A percentile compares a stretch with the other conserved stretches of the same genome.
Conservation (phyloP, 1,140 invertebrate species). For the Drosophila funebris region DNA sequence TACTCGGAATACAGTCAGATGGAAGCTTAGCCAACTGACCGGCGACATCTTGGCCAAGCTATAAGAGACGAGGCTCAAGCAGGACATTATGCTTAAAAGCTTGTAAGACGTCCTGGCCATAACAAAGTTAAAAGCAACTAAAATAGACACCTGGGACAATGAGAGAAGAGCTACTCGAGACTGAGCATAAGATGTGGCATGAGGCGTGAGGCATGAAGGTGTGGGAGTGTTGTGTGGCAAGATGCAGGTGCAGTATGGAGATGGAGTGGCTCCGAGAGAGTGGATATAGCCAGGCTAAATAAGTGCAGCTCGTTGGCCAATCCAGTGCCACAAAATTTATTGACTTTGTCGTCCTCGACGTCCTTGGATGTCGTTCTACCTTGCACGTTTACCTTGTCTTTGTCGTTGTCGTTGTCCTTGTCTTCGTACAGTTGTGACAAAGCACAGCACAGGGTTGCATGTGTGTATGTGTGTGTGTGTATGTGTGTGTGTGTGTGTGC, state of each 20-base stretch:
- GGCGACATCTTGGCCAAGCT: neutral
- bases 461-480: constrained; percentile 1
- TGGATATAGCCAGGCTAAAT: constrained; percentile 51
- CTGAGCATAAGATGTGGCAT: neutral
- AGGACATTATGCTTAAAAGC: constrained; percentile 65
- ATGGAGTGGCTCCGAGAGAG: constrained; percentile 25
- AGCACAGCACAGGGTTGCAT: neutral
- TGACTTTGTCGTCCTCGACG: constrained; percentile 71
- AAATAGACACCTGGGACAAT: constrained; percentile 75
- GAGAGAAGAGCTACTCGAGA: neutral
- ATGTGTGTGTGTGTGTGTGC: neutral
- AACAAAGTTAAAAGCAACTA: constrained; percentile 74
- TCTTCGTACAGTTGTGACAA: constrained; percentile 32
- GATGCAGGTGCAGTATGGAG: neutral
- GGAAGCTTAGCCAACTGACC: neutral
- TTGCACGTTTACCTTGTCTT: neutral
- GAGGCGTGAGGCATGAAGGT: neutral
- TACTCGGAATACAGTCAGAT: neutral
- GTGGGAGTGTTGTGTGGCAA: constrained; percentile 10
- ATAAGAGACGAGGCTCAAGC: neutral
- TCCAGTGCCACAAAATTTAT: constrained; percentile 74
- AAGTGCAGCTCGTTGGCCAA: constrained; percentile 63
- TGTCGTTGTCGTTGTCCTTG: neutral
- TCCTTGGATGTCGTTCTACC: constrained; percentile 32
- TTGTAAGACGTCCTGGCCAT: constrained; percentile 63